These are phyloP conservation scores for Vireo griseus DNA, from an alignment of 2,797 vertebrate genomes.

Conservation along the genomic window DNA sequence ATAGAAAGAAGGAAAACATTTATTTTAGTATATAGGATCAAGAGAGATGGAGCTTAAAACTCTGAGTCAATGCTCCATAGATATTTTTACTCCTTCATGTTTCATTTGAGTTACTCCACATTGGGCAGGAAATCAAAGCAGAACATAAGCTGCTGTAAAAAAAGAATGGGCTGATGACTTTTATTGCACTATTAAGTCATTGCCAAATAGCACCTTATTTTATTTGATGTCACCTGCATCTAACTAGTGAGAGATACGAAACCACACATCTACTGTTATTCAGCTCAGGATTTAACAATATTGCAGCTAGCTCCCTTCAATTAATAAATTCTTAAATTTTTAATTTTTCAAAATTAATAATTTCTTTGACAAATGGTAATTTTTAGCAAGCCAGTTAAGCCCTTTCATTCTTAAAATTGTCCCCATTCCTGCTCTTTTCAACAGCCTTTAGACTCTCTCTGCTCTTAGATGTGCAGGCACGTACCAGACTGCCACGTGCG, in stretches of 20 bases:
- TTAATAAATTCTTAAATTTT: background rate
- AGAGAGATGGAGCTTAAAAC: background rate
- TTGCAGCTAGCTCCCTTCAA: background rate
- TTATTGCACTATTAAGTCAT: background rate
- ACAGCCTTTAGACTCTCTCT: background rate
- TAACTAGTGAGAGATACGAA: background rate
- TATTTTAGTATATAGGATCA: background rate
- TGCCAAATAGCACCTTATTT: background rate
- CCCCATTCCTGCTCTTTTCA: background rate
- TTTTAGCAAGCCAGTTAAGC: background rate
- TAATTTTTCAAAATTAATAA: too few species aligned
- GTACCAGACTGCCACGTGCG: rapidly evolving
- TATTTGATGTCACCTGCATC: background rate
- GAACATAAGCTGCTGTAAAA: background rate
- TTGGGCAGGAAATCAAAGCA: background rate
- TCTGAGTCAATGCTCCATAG: background rate
- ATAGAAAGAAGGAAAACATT: background rate
- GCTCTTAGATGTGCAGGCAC: background rate
- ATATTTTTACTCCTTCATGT: background rate
- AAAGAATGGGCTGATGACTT: background rate
- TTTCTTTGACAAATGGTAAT: background rate
- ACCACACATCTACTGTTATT: background rate
- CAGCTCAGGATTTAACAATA: background rate
- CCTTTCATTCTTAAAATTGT: background rate
- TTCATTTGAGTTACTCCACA: background rate